Evolutionary conservation across 2,113 vertebrate species (phyloP), one percentile per base, ranked within the genome.

Genomic region (Anhinga anhinga): DNA sequence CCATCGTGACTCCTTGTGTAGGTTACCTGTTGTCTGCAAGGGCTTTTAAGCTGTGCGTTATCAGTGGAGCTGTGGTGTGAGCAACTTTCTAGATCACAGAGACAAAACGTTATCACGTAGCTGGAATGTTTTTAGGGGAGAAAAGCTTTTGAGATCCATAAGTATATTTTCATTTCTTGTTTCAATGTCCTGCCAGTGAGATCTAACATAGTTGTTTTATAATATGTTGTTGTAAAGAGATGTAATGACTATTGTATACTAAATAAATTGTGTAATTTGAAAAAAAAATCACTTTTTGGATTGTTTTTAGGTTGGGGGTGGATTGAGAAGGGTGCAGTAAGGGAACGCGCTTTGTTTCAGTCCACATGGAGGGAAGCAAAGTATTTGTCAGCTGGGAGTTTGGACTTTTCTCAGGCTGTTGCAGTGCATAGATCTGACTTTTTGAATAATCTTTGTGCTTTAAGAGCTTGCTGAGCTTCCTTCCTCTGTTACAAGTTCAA

Each of bases 211-310:
- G 80, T 84, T 93, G 61, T 97, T 98, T 97, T 98, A 91, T 97
- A 98, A 83, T 81, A 91, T n/a, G 85, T 93, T 96, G 61, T 95
- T 96, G 88, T 97, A 95, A 94, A 86, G 63, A 90, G 82, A 73
- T 82, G 79, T 85, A 91, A 88, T 95, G 95, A 92, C 80, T 83
- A 79, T 97, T 97, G 85, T 96, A 86, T 95, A 96, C 92, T 97
- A 96, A 98, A 98, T 98, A 98, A 98, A 98, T 16, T 25, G 67
- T 93, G 94, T 93, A 69, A 95, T 95, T 96, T 92, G n/a, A 92
- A 93, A 44, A 44, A 44, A 42, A 42, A 44, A 47, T 89, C 56
- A 62, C 11, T 52, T 58, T 55, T 71, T 40, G 27, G 21, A 3
- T 50, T 62, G 34, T 74, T 95, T 94, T n/a, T 90, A 29, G 61